A percentile compares a stretch with the other conserved stretches of the same genome.
Evolutionary conservation across 2,888 invertebrate species (phyloP).

Genomic region (Melikaiella ostensackeni): DNA sequence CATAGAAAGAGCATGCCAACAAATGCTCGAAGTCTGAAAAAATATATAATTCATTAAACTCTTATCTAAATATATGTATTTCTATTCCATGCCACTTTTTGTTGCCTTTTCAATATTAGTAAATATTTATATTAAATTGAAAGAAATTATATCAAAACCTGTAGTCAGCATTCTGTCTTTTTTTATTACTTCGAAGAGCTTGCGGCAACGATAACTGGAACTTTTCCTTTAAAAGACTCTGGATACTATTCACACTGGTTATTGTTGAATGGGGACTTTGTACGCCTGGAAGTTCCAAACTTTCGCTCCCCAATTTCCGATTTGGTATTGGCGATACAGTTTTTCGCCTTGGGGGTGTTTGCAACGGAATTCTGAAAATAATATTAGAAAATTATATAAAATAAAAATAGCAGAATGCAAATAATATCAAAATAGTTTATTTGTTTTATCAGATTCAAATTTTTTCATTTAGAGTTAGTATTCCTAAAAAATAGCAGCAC

Average conservation of each 20-base stretch:
- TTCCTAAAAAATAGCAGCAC: too few relatives aligned
- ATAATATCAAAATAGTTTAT: too few relatives aligned
- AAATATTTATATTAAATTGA: background rate
- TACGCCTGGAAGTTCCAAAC: slow-evolving; percentile 79
- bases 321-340: slow-evolving; percentile 81
- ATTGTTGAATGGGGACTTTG: slow-evolving; percentile 88
- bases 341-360: slow-evolving; percentile 81
- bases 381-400: background rate
- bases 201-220: slow-evolving; percentile 81
- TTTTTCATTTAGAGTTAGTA: too few relatives aligned
- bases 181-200: slow-evolving; percentile 70
- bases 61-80: slow-evolving; percentile 21
- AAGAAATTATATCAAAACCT: slow-evolving; percentile 60
- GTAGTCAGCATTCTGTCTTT: slow-evolving; percentile 74
- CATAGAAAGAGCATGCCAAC: slow-evolving; percentile 89
- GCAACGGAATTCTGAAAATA: slow-evolving; percentile 81
- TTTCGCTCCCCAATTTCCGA: slow-evolving; percentile 79
- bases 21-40: slow-evolving; percentile 87
- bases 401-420: background rate
- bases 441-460: background rate
- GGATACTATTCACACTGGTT: slow-evolving; percentile 90
- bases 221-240: slow-evolving; percentile 90
- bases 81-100: background rate
- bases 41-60: slow-evolving; percentile 41
- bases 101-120: background rate